A percentile compares a stretch with the other conserved stretches of the same genome.
Conservation (phyloP, 2,113 vertebrate species). For the Deroptyus accipitrinus region DNA sequence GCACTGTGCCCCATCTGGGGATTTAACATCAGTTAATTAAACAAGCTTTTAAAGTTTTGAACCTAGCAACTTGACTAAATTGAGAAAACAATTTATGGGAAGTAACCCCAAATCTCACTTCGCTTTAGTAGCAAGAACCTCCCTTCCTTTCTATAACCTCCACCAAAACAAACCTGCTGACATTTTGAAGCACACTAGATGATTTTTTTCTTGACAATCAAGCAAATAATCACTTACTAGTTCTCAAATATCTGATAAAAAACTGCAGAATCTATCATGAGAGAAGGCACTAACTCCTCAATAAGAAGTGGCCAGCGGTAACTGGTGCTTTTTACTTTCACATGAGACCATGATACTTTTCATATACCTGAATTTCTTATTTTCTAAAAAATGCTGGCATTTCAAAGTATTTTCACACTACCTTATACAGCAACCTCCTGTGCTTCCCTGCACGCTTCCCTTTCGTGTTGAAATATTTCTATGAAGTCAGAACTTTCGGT, state of each 20-base stretch:
- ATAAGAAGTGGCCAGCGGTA: rapidly evolving
- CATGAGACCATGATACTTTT: rapidly evolving
- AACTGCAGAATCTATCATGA: background rate
- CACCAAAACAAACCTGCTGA: background rate
- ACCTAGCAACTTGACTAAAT: background rate
- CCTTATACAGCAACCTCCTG: background rate
- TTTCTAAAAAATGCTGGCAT: background rate
- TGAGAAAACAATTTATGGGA: background rate
- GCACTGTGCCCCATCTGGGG: background rate
- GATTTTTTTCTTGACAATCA: background rate
- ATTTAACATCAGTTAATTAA: background rate
- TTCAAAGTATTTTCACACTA: background rate
- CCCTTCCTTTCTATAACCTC: background rate
- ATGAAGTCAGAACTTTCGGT: background rate
- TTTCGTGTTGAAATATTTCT: background rate
- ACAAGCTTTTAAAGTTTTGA: background rate
- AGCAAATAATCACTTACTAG: background rate
- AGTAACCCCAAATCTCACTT: background rate
- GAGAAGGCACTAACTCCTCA: background rate
- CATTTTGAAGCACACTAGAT: background rate
- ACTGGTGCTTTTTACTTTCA: background rate
- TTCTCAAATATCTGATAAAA: too few relatives aligned
- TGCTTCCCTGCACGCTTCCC: background rate
- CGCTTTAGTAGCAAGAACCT: background rate
- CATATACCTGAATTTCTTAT: rapidly evolving